Evolutionary conservation across 2,797 vertebrate genomes (phyloP).

Genomic region (Cossypha niveicapilla): DNA sequence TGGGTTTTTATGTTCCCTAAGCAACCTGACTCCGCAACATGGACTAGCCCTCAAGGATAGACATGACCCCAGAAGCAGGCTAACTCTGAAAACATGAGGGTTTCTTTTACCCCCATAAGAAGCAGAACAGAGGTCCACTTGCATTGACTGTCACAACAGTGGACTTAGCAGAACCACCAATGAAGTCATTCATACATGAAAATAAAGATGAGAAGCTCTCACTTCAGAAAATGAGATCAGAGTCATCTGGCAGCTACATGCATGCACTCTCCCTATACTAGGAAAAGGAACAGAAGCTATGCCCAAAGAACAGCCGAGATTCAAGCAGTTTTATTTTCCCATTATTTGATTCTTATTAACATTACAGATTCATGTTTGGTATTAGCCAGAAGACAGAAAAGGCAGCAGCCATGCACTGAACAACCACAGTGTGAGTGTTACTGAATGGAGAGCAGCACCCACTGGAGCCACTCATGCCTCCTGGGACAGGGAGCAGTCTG

Average conservation of each 20-base stretch:
- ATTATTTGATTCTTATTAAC: neutral
- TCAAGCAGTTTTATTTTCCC: neutral
- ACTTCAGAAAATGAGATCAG: neutral
- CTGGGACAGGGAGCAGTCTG: neutral
- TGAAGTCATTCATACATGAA: neutral
- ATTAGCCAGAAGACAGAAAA: neutral
- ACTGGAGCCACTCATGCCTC: accelerated
- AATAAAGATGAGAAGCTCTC: neutral
- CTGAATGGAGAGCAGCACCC: neutral
- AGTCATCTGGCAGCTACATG: neutral
- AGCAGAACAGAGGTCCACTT: neutral
- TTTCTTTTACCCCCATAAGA: neutral
- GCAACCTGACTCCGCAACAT: neutral
- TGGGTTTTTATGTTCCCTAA: neutral
- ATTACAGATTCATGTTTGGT: neutral
- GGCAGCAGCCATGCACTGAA: neutral
- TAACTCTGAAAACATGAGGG: neutral
- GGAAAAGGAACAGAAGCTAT: neutral
- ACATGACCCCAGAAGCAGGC: neutral
- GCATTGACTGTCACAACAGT: neutral
- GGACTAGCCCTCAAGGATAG: neutral
- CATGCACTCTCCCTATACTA: neutral
- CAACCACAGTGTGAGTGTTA: accelerated
- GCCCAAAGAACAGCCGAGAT: neutral
- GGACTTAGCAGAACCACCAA: neutral